These are phyloP conservation scores for Drosophila orosa DNA, from an alignment of 1,140 invertebrate species.

Conservation along the genomic window DNA sequence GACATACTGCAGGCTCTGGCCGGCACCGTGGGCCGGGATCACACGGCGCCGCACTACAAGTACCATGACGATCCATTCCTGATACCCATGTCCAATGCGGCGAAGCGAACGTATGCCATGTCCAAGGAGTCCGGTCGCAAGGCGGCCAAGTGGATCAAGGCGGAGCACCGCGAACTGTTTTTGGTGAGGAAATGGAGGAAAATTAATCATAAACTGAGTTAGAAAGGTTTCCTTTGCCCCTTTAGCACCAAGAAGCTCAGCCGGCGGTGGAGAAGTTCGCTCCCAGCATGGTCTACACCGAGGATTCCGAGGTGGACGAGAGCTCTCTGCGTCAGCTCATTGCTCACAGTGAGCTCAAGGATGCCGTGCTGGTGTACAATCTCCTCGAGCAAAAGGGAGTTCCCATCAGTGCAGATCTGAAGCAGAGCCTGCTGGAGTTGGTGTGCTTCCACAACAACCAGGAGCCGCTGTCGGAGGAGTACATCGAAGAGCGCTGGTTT, in stretches of 20 bases:
- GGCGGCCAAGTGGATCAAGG: slow-evolving; percentile 92
- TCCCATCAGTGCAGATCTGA: slow-evolving; percentile 86
- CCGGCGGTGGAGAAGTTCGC: slow-evolving; percentile 88
- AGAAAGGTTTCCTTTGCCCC: neutral
- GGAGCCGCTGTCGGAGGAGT: slow-evolving; percentile 87
- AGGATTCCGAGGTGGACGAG: slow-evolving; percentile 87
- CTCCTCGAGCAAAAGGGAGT: slow-evolving; percentile 87
- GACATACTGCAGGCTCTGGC: slow-evolving; percentile 93
- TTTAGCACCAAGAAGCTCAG: slow-evolving; percentile 85
- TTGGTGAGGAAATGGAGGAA: slow-evolving; percentile 67
- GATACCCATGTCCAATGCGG: slow-evolving; percentile 90
- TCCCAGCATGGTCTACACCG: slow-evolving; percentile 88
- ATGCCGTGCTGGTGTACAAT: slow-evolving; percentile 90
- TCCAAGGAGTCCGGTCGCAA: slow-evolving; percentile 94
- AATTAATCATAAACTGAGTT: neutral
- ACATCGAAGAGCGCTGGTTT: slow-evolving; percentile 92
- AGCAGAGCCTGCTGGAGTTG: slow-evolving; percentile 91
- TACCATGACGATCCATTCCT: slow-evolving; percentile 96
- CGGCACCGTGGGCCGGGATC: slow-evolving; percentile 89
- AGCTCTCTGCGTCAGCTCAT: slow-evolving; percentile 88
- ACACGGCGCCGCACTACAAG: slow-evolving; percentile 93
- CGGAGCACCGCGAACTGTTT: slow-evolving; percentile 90
- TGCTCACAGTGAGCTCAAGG: slow-evolving; percentile 86
- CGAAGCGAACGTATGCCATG: slow-evolving; percentile 90
- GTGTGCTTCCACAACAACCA: slow-evolving; percentile 92